phyloP scores from a whole-genome alignment of 2,888 invertebrate genomes.

The Parasteatoda lunata region DNA sequence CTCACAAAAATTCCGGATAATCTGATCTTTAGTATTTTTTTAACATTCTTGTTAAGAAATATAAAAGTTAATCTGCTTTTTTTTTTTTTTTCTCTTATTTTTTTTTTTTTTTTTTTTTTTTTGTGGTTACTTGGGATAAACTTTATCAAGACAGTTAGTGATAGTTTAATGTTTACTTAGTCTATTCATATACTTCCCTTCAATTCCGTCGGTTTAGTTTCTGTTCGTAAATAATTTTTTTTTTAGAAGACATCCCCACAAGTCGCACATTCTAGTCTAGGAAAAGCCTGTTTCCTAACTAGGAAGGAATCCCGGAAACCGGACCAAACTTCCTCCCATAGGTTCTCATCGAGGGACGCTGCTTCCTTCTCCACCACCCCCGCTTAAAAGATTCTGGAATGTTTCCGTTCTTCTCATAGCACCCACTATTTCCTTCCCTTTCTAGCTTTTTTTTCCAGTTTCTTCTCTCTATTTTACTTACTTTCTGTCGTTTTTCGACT shows the following conservation, averaged over 20 bases:
- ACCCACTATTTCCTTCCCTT: slow-evolving; percentile 61
- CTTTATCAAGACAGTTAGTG: too few relatives aligned
- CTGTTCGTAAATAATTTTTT: too few relatives aligned
- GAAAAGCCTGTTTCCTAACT: slow-evolving; percentile 53
- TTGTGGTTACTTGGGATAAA: too few relatives aligned
- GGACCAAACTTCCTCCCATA: slow-evolving; percentile 40
- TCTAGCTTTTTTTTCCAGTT: slow-evolving; percentile 50
- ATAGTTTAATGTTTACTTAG: too few relatives aligned
- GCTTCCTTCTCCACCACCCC: slow-evolving; percentile 1
- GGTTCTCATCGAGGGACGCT: slow-evolving; percentile 30
- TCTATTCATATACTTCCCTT: too few relatives aligned
- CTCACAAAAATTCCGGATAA: neutral
- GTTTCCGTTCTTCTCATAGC: slow-evolving; percentile 53
- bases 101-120: too few relatives aligned
- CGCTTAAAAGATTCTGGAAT: slow-evolving; percentile 39
- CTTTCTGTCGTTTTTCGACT: slow-evolving; percentile 32
- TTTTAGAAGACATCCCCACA: slow-evolving; percentile 24
- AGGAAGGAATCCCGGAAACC: slow-evolving; percentile 51
- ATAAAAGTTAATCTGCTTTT: neutral
- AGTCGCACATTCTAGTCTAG: slow-evolving; percentile 55
- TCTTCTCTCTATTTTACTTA: slow-evolving; percentile 34
- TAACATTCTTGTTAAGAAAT: neutral
- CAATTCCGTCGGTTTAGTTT: too few relatives aligned
- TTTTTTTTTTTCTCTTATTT: too few relatives aligned
- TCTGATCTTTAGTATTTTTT: neutral